Conservation (phyloP, 2,888 invertebrate genomes). For the Napeogenes inachia region DNA sequence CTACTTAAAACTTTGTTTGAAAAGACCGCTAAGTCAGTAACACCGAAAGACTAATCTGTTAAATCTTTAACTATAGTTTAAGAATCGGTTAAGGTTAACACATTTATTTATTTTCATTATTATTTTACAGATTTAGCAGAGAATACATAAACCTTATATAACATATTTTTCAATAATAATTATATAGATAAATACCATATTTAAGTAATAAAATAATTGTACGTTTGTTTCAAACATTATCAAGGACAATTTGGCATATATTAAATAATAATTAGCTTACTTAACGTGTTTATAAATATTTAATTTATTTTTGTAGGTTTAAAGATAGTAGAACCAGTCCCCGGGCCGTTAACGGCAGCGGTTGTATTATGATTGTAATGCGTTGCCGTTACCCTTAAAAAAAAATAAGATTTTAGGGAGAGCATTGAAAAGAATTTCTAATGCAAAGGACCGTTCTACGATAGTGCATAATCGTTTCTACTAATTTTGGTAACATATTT, state of each 20-base stretch:
- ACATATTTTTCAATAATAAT: too few relatives aligned
- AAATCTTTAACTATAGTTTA: slow-evolving; percentile 20
- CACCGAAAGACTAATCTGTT: slow-evolving; percentile 24
- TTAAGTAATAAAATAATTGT: too few relatives aligned
- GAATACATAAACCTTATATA: background rate
- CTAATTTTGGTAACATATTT: background rate
- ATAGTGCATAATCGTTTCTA: background rate
- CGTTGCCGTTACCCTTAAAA: slow-evolving; percentile 59
- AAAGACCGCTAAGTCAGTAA: slow-evolving; percentile 39
- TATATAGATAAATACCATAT: too few relatives aligned
- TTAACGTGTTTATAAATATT: slow-evolving; percentile 5
- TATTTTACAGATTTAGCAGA: background rate
- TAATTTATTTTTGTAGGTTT: background rate
- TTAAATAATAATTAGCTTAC: too few relatives aligned
- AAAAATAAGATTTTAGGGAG: slow-evolving; percentile 53
- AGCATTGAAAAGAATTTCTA: slow-evolving; percentile 32
- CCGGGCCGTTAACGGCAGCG: slow-evolving; percentile 70
- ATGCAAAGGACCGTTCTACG: slow-evolving; percentile 29
- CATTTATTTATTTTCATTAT: background rate
- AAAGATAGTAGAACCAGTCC: slow-evolving; percentile 36
- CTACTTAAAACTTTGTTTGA: slow-evolving; percentile 52
- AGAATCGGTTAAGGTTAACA: background rate
- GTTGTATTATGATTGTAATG: slow-evolving; percentile 75
- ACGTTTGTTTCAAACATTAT: too few relatives aligned
- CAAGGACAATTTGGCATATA: too few relatives aligned